Evolutionary conservation across 2,113 vertebrate species (phyloP).

Genomic region (Athene noctua): DNA sequence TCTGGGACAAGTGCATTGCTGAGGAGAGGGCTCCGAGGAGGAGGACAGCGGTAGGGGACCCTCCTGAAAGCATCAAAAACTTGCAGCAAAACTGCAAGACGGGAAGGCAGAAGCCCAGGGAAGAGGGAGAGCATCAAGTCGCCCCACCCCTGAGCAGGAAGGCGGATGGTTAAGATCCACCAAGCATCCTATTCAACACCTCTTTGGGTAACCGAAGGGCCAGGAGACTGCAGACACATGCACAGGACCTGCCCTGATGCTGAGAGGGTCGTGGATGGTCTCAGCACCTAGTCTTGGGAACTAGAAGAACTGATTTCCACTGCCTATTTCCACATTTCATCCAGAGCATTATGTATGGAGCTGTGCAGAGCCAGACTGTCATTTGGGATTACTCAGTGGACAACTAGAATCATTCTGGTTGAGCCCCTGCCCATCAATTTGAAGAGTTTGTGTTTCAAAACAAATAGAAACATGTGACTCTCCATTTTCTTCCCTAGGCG

Average conservation of each 20-base stretch:
- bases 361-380: not conserved
- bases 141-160: too few relatives aligned
- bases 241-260: not conserved
- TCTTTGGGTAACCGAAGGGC: not conserved
- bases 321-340: not conserved
- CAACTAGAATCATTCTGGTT: not conserved
- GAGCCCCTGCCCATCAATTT: not conserved
- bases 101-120: too few relatives aligned
- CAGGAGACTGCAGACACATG: not conserved
- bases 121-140: too few relatives aligned
- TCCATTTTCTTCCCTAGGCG: not conserved
- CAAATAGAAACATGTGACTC: not conserved
- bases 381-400: not conserved
- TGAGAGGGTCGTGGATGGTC: not conserved
- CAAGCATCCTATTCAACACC: not conserved
- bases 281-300: not conserved
- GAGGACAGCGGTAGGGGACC: too few relatives aligned
- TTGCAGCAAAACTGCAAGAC: too few relatives aligned
- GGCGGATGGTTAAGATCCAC: not conserved
- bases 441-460: not conserved
- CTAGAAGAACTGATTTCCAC: not conserved
- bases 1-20: too few relatives aligned
- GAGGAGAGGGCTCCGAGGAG: too few relatives aligned
- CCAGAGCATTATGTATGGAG: not conserved
- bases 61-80: too few relatives aligned